phyloP scores from a whole-genome alignment of 2,113 vertebrate genomes.

The Seriola dumerili region DNA sequence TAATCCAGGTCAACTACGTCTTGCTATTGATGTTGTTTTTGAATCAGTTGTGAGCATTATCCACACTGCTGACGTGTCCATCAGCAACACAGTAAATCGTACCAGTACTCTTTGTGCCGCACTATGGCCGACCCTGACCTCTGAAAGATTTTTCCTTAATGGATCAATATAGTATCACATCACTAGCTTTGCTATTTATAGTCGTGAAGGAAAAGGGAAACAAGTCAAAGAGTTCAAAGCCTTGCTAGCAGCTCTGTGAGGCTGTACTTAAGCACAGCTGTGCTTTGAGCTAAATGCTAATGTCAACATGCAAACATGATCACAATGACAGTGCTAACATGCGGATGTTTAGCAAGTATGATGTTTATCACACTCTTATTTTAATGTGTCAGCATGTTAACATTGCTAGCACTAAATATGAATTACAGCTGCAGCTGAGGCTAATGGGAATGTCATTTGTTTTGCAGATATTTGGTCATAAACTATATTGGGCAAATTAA shows the following conservation, averaged over 20 bases:
- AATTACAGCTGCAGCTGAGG: background rate
- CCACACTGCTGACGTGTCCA: background rate
- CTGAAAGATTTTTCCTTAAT: constrained; percentile 5
- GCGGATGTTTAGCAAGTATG: background rate
- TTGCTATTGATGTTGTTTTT: background rate
- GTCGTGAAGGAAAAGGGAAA: background rate
- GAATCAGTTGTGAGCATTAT: constrained; percentile 11
- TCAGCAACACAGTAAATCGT: constrained; percentile 18
- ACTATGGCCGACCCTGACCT: constrained; percentile 26
- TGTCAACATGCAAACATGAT: background rate
- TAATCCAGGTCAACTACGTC: too few relatives aligned
- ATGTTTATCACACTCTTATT: background rate
- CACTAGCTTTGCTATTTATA: background rate
- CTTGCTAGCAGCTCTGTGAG: background rate
- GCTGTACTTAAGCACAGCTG: background rate
- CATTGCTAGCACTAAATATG: background rate
- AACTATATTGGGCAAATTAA: background rate
- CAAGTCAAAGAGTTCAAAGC: background rate
- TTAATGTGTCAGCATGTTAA: background rate
- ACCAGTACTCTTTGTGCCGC: background rate
- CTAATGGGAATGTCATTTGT: background rate
- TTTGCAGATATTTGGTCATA: background rate
- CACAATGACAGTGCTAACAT: background rate
- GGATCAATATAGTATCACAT: constrained; percentile 8
- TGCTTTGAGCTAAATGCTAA: background rate